Percentiles rank a stretch among this genome's conserved stretches.
Conservation (phyloP, 2,888 invertebrate genomes). For the Chymomyza fuscimana region DNA sequence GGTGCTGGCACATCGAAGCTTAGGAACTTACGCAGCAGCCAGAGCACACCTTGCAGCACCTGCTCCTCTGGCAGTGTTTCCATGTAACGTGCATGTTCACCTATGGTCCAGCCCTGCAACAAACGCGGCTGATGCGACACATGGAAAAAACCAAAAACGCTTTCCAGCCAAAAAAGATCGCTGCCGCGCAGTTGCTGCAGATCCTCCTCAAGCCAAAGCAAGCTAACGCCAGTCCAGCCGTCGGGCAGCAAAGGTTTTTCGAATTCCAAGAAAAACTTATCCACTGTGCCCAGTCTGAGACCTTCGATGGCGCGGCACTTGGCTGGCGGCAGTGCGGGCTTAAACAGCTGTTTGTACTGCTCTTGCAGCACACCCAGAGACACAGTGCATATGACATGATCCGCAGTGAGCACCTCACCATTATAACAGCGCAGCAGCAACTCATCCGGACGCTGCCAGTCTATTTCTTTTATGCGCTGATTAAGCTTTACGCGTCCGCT, state of each 20-base stretch:
- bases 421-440: constrained; percentile 69
- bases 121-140: constrained; percentile 83
- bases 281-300: constrained; percentile 82
- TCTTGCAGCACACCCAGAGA: constrained; percentile 83
- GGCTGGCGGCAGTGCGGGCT: constrained; percentile 79
- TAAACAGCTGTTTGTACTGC: constrained; percentile 76
- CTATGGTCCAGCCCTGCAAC: constrained; percentile 86
- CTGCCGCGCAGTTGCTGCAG: constrained; percentile 56
- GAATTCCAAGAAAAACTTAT: constrained; percentile 84
- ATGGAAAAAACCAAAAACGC: constrained; percentile 84
- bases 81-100: constrained; percentile 82
- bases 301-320: constrained; percentile 81
- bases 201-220: constrained; percentile 82
- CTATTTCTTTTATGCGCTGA: constrained; percentile 62
- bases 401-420: constrained; percentile 79
- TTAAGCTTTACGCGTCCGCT: constrained; percentile 72
- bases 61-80: constrained; percentile 83
- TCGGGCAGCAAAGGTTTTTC: constrained; percentile 81
- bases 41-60: constrained; percentile 63
- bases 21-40: constrained; percentile 71
- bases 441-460: constrained; percentile 55
- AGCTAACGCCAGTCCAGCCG: constrained; percentile 80
- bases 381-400: constrained; percentile 83
- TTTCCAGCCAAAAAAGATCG: constrained; percentile 82
- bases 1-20: constrained; percentile 61